phyloP scores from a whole-genome alignment of 2,113 vertebrate genomes.

The Catharus minimus region DNA sequence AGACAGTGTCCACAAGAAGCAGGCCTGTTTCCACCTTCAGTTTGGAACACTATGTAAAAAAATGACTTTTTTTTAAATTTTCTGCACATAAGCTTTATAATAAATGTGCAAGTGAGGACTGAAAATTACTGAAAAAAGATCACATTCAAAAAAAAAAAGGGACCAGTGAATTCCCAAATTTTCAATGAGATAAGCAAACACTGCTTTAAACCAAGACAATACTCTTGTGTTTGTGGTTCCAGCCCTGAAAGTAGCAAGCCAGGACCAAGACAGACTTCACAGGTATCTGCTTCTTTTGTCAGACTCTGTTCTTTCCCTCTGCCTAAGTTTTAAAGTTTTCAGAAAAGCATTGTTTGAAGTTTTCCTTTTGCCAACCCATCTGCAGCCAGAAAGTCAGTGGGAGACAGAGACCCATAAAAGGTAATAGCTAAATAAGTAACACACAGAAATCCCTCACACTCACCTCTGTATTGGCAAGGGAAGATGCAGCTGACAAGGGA shows the following conservation, averaged over 20 bases:
- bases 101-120: neutral
- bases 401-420: conserved; percentile 46
- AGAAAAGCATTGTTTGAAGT: neutral
- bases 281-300: neutral
- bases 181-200: neutral
- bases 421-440: conserved; percentile 43
- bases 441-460: conserved; percentile 47
- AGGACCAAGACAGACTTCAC: neutral
- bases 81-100: neutral
- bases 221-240: neutral
- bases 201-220: neutral
- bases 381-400: conserved; percentile 11
- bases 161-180: neutral
- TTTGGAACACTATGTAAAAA: neutral
- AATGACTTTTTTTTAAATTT: neutral
- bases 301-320: neutral
- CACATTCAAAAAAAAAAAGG: neutral
- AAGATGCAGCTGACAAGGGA: conserved; percentile 60
- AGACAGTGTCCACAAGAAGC: neutral
- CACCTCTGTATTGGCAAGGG: conserved; percentile 57
- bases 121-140: neutral
- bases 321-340: conserved; percentile 1
- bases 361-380: neutral
- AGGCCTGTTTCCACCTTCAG: neutral
- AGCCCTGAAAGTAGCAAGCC: neutral